Base-by-base conservation (phyloP, 2,888 invertebrate genomes). In the Amphipoea oculea region DNA sequence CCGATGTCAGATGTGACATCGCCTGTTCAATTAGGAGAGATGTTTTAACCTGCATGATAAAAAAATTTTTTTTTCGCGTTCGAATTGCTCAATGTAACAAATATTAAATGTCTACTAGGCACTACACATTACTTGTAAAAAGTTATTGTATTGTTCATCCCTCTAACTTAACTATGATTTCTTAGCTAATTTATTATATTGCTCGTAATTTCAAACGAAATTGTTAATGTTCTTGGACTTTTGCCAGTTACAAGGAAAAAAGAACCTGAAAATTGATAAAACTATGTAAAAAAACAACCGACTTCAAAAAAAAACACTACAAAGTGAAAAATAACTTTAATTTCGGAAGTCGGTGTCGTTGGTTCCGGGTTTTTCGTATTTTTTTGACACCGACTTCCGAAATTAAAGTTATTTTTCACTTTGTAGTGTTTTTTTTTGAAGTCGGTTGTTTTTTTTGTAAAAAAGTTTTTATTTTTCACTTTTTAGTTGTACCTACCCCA, bases 181-280 rank as follows among this genome's bases (percentile, higher is more conserved):
- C 20, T 7, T 9, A 74, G 68, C 42, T n/a, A 60, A 71, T 73
- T 60, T 65, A n/a, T 79, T 75, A 69, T 40, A 36, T 1, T 51
- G 45, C 54, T 66, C 29, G 60, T 79, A 74, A 75, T 79, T 71
- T 65, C 12, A n/a, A 54, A 23, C 29, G 14, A 70, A 73, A 70
- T 54, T 71, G 51, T 76, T 48, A 74, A 71, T 71, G 60, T 73
- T 60, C n/a, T 79, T 71, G 80, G 60, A 77, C 14, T 48, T 29
- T 40, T 72, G 67, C 73, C 72, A 68, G 57, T n/a, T 60, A 23
- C 14, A 73, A 29, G 40, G 57, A 68, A 69, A 70, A 67, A 75
- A 79, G 42, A 76, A 72, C 69, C 42, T 57, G 40, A 42, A 9
- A 74, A 48, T 57, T 51, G n/a, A 14, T 62, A 57, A 54, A 72